Evolutionary conservation across 2,888 invertebrate species (phyloP), one percentile per base, ranked within the genome.

Genomic region (Rhamphomyia laevipes): DNA sequence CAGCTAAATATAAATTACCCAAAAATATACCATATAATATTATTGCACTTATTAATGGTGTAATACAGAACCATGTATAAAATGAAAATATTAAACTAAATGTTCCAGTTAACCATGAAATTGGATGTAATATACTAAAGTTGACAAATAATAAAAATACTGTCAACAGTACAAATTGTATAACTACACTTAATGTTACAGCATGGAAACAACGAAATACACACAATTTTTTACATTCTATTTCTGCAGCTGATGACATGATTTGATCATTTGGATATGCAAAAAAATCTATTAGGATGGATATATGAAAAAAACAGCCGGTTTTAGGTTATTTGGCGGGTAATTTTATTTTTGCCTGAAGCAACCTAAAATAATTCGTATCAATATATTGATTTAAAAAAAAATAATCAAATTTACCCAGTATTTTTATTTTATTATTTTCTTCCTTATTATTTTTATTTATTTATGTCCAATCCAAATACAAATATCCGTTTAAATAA

Each of bases 21-120:
- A 82, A 80, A 33, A 83, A 73, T 38, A 84, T 72, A n/a, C 85
- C 82, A 68, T 85, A 84, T 7, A 82, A 73, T 52, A 82, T 77
- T 11, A 84, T 78, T 2, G 83, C 75, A 23, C 73, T 63, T 12
- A 76, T 72, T 16, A 86, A 74, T 1, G 84, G 76, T 23, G 81
- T 66, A 43, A 83, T 75, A 57, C 79, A 82, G 1, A 81, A 63
- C 71, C 80, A 78, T 66, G 83, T 84, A 62, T 77, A 66, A 16
- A 64, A 57, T 12, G 69, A 67, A 50, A 65, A 60, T 37, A 84
- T 70, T 13, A 80, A 73, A 15, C 72, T 59, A 53, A 83, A 66
- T 1, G 81, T 78, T 35, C 75, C 73, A 30, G 70, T 61, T n/a
- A 84, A 62, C 84, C 85, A 86, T 56, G 71, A 62, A 16, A 80